Conservation (phyloP, 2,113 vertebrate species). For the Salvelinus sp. region DNA sequence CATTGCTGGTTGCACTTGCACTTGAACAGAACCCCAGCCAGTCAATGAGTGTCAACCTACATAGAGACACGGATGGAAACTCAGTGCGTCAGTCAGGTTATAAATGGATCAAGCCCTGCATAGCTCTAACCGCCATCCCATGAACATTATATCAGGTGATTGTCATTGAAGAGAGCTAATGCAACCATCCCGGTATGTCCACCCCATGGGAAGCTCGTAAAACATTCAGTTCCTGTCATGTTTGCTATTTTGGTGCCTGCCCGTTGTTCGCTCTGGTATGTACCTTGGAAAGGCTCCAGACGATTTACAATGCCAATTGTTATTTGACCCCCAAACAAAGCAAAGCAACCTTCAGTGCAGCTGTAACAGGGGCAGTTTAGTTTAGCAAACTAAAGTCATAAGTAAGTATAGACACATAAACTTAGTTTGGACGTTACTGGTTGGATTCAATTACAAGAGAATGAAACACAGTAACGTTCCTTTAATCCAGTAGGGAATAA, state of each 20-base stretch:
- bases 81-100: conserved; percentile 40
- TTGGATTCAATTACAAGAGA: not conserved
- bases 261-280: conserved; percentile 64
- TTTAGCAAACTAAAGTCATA: conserved; percentile 14
- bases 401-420: not conserved
- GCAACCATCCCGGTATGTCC: conserved; percentile 44
- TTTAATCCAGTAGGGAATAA: not conserved
- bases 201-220: conserved; percentile 35
- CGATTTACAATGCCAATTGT: conserved; percentile 66
- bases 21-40: conserved; percentile 17
- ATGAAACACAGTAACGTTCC: not conserved
- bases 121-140: conserved; percentile 7
- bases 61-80: conserved; percentile 35
- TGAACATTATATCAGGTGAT: conserved; percentile 51
- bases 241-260: conserved; percentile 69
- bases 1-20: not conserved
- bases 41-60: conserved; percentile 16
- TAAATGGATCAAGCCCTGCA: conserved; percentile 47
- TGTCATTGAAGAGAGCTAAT: conserved; percentile 36
- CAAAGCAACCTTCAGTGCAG: conserved; percentile 67
- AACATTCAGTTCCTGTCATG: conserved; percentile 53
- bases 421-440: not conserved
- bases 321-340: conserved; percentile 25
- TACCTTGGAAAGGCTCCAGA: conserved; percentile 53
- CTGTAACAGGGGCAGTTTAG: conserved; percentile 32